phyloP scores from a whole-genome alignment of 1,140 invertebrate genomes.

The Nautilus pompilius region DNA sequence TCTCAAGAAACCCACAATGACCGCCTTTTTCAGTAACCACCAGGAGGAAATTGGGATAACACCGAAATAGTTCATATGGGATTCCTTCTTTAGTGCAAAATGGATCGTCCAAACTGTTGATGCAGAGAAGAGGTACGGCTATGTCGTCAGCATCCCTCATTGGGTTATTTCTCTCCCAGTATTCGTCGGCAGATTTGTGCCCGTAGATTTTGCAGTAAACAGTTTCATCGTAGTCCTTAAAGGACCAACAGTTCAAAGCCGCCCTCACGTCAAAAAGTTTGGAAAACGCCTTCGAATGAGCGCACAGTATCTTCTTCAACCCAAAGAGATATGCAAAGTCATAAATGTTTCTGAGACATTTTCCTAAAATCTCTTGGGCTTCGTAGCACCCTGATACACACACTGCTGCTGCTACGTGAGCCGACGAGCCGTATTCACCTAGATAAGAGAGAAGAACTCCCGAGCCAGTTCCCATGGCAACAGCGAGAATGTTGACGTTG shows the following conservation, averaged over 20 bases:
- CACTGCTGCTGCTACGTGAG: conserved; percentile 31
- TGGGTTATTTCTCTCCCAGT: conserved; percentile 46
- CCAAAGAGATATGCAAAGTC: conserved; percentile 24
- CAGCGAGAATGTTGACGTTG: conserved; percentile 29
- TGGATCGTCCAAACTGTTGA: conserved; percentile 46
- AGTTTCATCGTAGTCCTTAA: conserved; percentile 28
- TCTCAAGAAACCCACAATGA: conserved; percentile 42
- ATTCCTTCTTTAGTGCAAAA: conserved; percentile 29
- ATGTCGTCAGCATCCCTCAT: conserved; percentile 47
- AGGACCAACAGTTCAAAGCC: conserved; percentile 17
- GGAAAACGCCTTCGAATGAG: conserved; percentile 21
- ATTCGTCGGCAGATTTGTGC: conserved; percentile 31
- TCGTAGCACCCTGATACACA: conserved; percentile 44
- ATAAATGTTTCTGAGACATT: conserved; percentile 22
- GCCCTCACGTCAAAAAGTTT: conserved; percentile 24
- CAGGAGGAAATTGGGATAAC: conserved; percentile 46
- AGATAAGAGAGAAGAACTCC: conserved; percentile 43
- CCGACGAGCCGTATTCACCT: conserved; percentile 46
- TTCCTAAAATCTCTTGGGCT: conserved; percentile 19
- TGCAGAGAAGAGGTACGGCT: conserved; percentile 39
- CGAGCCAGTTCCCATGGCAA: conserved; percentile 40
- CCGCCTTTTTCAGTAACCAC: conserved; percentile 34
- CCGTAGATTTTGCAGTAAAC: conserved; percentile 31
- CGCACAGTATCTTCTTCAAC: conserved; percentile 25
- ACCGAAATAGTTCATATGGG: conserved; percentile 43